Conservation (phyloP, 2,797 vertebrate genomes). For the Fistularia tabacaria region DNA sequence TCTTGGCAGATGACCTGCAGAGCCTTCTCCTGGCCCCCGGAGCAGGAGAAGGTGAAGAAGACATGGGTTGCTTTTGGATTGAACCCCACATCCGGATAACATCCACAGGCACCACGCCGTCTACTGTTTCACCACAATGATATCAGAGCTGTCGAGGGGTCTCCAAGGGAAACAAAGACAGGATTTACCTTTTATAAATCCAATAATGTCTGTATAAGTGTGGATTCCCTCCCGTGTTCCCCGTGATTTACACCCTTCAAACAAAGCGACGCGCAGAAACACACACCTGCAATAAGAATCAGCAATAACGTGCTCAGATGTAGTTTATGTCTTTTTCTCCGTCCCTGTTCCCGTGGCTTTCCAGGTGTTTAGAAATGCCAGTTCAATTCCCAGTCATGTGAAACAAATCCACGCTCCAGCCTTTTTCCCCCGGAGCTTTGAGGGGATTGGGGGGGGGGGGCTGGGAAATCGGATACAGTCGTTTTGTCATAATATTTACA, state of each 20-base stretch:
- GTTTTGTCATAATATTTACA: slow-evolving; percentile 62
- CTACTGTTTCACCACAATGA: slow-evolving; percentile 41
- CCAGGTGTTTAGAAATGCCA: slow-evolving; percentile 46
- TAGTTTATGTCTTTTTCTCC: slow-evolving; percentile 39
- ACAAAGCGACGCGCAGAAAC: neutral
- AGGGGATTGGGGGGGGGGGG: slow-evolving; percentile 32
- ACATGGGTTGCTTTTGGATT: slow-evolving; percentile 34
- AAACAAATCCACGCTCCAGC: slow-evolving; percentile 63
- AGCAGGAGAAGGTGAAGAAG: slow-evolving; percentile 16
- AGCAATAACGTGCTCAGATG: slow-evolving; percentile 28
- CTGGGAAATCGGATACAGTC: slow-evolving; percentile 56
- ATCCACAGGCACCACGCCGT: slow-evolving; percentile 33
- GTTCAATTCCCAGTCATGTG: slow-evolving; percentile 56
- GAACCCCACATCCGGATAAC: slow-evolving; percentile 37
- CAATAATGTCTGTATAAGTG: slow-evolving; percentile 42
- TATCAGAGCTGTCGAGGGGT: slow-evolving; percentile 32
- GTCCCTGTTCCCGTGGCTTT: neutral
- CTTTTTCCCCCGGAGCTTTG: slow-evolving; percentile 47
- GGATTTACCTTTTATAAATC: slow-evolving; percentile 55
- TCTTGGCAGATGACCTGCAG: slow-evolving; percentile 18
- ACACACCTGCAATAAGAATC: slow-evolving; percentile 19
- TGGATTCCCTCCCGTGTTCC: slow-evolving; percentile 22
- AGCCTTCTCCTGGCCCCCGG: slow-evolving; percentile 9
- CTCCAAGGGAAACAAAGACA: slow-evolving; percentile 59
- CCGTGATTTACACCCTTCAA: slow-evolving; percentile 8